Evolutionary conservation across 2,113 vertebrate genomes (phyloP).

Genomic region (Epinephelus cyanopodus): DNA sequence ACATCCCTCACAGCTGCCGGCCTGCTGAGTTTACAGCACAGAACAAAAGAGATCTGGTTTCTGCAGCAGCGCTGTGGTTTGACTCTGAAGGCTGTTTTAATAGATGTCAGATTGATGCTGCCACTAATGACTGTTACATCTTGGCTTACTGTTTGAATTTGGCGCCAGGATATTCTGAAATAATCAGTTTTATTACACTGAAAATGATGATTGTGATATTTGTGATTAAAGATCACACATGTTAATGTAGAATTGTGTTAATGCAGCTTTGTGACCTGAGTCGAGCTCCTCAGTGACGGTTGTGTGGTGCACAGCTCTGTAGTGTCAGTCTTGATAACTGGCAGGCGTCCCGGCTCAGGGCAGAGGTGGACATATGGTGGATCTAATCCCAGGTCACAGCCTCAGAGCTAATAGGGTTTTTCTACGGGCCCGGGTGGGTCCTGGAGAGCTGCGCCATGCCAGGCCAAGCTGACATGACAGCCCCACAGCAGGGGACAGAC

Average conservation of each 20-base stretch:
- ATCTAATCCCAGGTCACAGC: constrained; percentile 72
- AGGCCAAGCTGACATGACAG: not conserved
- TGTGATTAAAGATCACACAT: no score
- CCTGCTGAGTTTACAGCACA: constrained; percentile 16
- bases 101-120: not conserved
- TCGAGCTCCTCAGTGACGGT: not conserved
- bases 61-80: not conserved
- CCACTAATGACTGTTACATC: not conserved
- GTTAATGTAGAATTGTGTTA: no score
- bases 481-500: no score
- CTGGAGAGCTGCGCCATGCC: not conserved
- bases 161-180: not conserved
- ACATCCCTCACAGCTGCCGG: constrained; percentile 13
- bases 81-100: not conserved
- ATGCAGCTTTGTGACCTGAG: no score
- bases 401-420: constrained; percentile 26
- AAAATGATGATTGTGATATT: not conserved
- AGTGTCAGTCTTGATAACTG: constrained; percentile 17
- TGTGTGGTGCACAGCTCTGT: not conserved
- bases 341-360: constrained; percentile 11
- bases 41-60: constrained; percentile 23
- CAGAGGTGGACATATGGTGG: constrained; percentile 75
- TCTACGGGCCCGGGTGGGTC: not conserved
- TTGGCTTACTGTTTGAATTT: not conserved
- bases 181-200: not conserved